Evolutionary conservation across 2,113 vertebrate genomes (phyloP).

Genomic region (zebrafish (Danio rerio)): GRCz12tu NC_133191.1:51590001-51590500

Average conservation of each 20-base stretch:
- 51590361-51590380: conserved; percentile 90
- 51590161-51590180: too few relatives aligned
- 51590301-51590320: conserved; percentile 7
- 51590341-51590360: conserved; percentile 95
- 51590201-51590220: too few relatives aligned
- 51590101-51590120: too few relatives aligned
- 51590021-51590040: too few relatives aligned
- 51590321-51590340: conserved; percentile 92
- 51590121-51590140: too few relatives aligned
- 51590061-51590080: too few relatives aligned
- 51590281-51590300: background rate
- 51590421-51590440: conserved; percentile 98
- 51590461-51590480: conserved; percentile 94
- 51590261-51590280: conserved; percentile 22
- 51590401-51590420: conserved; percentile 95
- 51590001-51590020: too few relatives aligned
- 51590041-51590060: too few relatives aligned
- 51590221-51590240: background rate
- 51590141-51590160: too few relatives aligned
- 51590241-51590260: background rate
- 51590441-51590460: conserved; percentile 90
- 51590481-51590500: conserved; percentile 98
- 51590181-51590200: too few relatives aligned
- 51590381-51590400: conserved; percentile 96
- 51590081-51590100: too few relatives aligned